These are phyloP conservation scores for Cairina moschata DNA, from an alignment of 2,113 vertebrate genomes.

Conservation along the genomic window DNA sequence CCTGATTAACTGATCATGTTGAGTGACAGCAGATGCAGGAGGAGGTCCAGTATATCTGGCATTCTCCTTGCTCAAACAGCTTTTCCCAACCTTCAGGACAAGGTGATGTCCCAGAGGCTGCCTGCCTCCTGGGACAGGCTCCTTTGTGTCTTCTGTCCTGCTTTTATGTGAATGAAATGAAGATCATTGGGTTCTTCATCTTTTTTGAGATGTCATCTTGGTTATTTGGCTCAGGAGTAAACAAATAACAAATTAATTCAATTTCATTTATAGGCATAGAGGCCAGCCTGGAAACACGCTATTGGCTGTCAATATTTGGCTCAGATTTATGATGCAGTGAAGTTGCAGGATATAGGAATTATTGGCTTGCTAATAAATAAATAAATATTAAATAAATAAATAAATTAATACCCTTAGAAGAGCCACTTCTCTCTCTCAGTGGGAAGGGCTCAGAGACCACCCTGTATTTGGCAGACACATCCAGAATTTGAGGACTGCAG, in stretches of 20 bases:
- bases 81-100: background rate
- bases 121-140: background rate
- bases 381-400: too few species aligned
- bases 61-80: background rate
- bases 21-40: background rate
- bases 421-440: background rate
- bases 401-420: background rate
- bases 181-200: background rate
- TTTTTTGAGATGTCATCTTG: background rate
- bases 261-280: background rate
- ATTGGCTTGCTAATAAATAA: background rate
- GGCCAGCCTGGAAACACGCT: background rate
- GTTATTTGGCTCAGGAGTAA: background rate
- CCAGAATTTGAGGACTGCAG: background rate
- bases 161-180: background rate
- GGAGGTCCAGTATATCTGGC: background rate
- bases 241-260: accelerated
- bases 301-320: background rate
- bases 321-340: background rate
- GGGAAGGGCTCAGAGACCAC: background rate
- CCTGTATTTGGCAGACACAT: background rate
- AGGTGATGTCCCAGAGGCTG: background rate
- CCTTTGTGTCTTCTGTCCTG: background rate
- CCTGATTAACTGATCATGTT: background rate
- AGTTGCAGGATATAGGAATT: background rate